Evolutionary conservation across 1,140 invertebrate species (phyloP), one percentile per base, ranked within the genome.

Genomic region (Bombus affinis): DNA sequence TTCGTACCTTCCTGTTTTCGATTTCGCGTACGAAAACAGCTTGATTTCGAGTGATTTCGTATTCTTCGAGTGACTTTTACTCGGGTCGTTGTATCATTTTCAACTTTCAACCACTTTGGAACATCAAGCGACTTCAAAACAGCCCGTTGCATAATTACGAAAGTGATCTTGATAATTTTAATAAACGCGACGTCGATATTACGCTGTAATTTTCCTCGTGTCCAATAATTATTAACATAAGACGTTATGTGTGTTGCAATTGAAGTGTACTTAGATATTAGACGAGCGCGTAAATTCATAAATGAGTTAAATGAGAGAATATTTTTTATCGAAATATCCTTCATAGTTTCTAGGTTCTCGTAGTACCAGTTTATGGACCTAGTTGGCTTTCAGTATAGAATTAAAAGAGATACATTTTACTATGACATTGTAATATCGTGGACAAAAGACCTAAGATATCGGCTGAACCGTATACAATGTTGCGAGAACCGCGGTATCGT

Each of bases 1-100:
- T 42, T 53, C 22, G 79, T 37, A 75, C 39, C 57, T 42, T 70
- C 57, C 71, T 77, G 78, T 75, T 62, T 62, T 62, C 10, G 1
- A 68, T 25, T 66, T 39, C 32, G 75, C 28, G 18, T 44, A 74
- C 71, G 66, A 59, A 22, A 44, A 73, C 65, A 1, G 47, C 68
- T 66, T 13, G 1, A 25, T 57, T 35, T 18, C 15, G 28, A 6
- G 12, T 18, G 22, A 71, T 62, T 81, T 75, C 15, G 44, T 83
- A 76, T 83, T 83, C 87, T 15, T 5, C 3, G 32, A 10, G 32
- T 3, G 59, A 44, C 13, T 6, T 42, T 18, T 22, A 1, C 2
- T 25, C 10, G 15, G 47, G 5, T 42, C 68, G 10, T 44, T 37
- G 68, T 44, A 6, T 37, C 3, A 37, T 35, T 72, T 32, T 25